Evolutionary conservation across 2,888 invertebrate species (phyloP).

Genomic region (Theretra japonica): DNA sequence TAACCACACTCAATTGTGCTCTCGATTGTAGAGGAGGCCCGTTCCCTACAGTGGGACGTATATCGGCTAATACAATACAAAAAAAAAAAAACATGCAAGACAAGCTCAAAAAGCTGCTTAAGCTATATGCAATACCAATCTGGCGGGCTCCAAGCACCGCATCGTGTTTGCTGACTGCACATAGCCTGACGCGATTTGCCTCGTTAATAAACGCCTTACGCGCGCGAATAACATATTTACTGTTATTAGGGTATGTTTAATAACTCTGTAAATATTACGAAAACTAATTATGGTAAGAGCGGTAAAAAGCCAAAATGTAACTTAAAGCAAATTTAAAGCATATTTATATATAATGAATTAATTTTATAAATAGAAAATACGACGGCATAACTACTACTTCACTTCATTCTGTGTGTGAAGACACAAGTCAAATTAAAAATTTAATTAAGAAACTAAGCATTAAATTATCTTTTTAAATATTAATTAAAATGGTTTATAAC

Average conservation of each 20-base stretch:
- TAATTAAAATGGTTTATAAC: slow-evolving; percentile 13
- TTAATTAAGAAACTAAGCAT: background rate
- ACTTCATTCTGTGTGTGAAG: no score
- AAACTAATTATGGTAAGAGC: background rate
- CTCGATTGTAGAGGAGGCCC: no score
- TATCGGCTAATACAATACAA: no score
- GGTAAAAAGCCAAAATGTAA: background rate
- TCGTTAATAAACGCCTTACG: slow-evolving; percentile 21
- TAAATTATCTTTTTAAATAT: background rate
- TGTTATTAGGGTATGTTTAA: background rate
- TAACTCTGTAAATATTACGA: background rate
- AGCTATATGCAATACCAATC: background rate
- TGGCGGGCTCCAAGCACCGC: background rate
- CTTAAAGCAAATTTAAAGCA: no score
- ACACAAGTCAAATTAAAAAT: no score
- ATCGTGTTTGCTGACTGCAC: background rate
- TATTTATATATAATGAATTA: no score
- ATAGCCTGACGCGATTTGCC: slow-evolving; percentile 15
- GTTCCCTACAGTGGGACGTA: no score
- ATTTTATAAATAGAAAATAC: no score
- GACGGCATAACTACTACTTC: no score
- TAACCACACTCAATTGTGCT: no score
- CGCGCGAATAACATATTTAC: slow-evolving; percentile 13
- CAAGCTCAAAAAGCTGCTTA: background rate
- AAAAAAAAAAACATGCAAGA: background rate